Evolutionary conservation across 2,888 invertebrate genomes (phyloP), one percentile per base, ranked within the genome.

Genomic region (Microdon myrmicae): DNA sequence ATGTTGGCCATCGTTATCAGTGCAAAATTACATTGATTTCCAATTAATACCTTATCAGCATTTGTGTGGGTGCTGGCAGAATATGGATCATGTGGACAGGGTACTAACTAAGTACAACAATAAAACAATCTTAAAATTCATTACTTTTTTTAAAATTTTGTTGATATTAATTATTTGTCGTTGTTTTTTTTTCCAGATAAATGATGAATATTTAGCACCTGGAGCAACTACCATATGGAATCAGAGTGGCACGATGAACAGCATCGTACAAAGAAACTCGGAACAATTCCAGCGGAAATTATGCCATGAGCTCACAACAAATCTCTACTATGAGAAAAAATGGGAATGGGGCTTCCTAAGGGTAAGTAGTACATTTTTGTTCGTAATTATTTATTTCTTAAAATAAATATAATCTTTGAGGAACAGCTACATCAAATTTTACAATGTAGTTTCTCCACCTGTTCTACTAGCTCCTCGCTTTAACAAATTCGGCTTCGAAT

Each of bases 341-440:
- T 80, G 79, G 79, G 80, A 80, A 68, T 78, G 79, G 78, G 73
- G 75, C 1, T 79, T 76, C 54, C 69, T 80, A 9, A 73, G 79
- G 73, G 77, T 77, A 59, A 71, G 72, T 68, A 28, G 4, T 7
- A 26, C 3, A 8, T n/a, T n/a, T n/a, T n/a, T n/a, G 16, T 8
- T 16, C 5, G 14, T 6, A 38, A 12, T 32, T 38, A 9, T 25
- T 26, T 37, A 37, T 22, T 9, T 12, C 34, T 5, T 8, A 34
- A 16, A 16, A 16, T n/a, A n/a, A n/a, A n/a, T n/a, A n/a, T n/a
- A n/a, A n/a, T n/a, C n/a, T n/a, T n/a, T n/a, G n/a, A n/a, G n/a
- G n/a, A n/a, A n/a, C n/a, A n/a, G n/a, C n/a, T n/a, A n/a, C n/a
- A n/a, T n/a, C n/a, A n/a, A n/a, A n/a, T n/a, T n/a, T n/a, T n/a